phyloP scores from a whole-genome alignment of 1,140 invertebrate species.

The Drosophila fuyamai region DNA sequence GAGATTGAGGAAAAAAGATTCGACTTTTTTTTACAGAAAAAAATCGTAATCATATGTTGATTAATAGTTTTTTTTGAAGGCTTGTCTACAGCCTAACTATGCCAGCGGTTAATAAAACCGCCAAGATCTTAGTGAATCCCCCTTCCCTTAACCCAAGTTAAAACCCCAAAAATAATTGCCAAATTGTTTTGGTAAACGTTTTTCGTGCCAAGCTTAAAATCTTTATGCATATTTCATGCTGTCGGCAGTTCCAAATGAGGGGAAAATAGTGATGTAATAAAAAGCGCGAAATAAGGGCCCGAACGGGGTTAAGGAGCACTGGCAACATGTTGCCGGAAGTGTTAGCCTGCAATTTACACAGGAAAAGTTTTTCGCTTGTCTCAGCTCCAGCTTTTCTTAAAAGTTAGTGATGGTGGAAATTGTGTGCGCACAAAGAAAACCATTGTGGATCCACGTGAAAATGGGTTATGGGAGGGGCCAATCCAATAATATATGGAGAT shows the following conservation, averaged over 20 bases:
- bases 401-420: neutral
- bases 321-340: constrained; percentile 45
- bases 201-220: constrained; percentile 25
- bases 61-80: too few species aligned
- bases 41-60: too few species aligned
- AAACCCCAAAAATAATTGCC: constrained; percentile 40
- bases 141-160: neutral
- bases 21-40: too few species aligned
- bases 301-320: neutral
- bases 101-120: constrained; percentile 20
- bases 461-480: constrained; percentile 40
- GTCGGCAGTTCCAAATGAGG: constrained; percentile 22
- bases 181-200: constrained; percentile 53
- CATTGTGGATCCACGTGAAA: neutral
- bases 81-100: too few species aligned
- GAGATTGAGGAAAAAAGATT: too few species aligned
- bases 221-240: constrained; percentile 46
- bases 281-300: constrained; percentile 15
- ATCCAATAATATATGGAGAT: neutral
- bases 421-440: neutral
- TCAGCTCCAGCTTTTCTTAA: constrained; percentile 6
- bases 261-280: constrained; percentile 43
- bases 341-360: constrained; percentile 46
- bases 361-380: constrained; percentile 27
- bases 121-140: constrained; percentile 1